A percentile compares a stretch with the other conserved stretches of the same genome.
Evolutionary conservation across 2,888 invertebrate species (phyloP).

Genomic region (Campaea margaritaria): DNA sequence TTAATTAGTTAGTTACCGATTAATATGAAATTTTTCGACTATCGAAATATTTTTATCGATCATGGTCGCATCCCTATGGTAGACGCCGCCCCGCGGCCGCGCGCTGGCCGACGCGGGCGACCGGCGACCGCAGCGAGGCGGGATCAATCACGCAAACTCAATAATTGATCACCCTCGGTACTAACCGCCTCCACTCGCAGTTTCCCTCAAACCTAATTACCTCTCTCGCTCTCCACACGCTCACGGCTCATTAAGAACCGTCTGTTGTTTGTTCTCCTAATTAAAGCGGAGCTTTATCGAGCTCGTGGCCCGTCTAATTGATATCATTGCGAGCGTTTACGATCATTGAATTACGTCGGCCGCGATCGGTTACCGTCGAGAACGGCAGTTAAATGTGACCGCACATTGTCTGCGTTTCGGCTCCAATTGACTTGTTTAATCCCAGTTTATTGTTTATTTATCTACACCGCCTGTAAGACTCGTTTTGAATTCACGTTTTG

Average conservation of each 20-base stretch:
- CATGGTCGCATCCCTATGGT: neutral
- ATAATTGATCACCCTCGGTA: constrained; percentile 75
- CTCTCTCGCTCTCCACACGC: constrained; percentile 77
- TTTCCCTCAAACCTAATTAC: constrained; percentile 77
- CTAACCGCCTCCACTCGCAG: constrained; percentile 48
- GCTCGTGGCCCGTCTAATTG: constrained; percentile 80
- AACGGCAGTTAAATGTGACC: constrained; percentile 80
- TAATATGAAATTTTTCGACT: no score
- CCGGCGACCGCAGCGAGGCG: constrained; percentile 49
- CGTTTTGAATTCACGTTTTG: constrained; percentile 19
- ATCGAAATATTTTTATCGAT: no score
- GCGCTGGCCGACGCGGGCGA: constrained; percentile 11
- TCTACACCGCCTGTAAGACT: constrained; percentile 52
- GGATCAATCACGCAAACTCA: constrained; percentile 79
- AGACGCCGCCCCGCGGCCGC: neutral
- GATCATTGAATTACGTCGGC: constrained; percentile 82
- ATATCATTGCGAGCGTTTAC: constrained; percentile 84
- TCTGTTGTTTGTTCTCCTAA: constrained; percentile 85
- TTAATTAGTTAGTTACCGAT: no score
- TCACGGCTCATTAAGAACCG: constrained; percentile 83
- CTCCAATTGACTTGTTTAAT: constrained; percentile 81
- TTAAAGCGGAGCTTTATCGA: constrained; percentile 84
- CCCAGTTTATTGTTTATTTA: constrained; percentile 81
- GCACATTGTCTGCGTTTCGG: constrained; percentile 77
- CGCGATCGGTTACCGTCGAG: constrained; percentile 76